Evolutionary conservation across 1,140 invertebrate species (phyloP).

Genomic region (Zaprionus nigranus): DNA sequence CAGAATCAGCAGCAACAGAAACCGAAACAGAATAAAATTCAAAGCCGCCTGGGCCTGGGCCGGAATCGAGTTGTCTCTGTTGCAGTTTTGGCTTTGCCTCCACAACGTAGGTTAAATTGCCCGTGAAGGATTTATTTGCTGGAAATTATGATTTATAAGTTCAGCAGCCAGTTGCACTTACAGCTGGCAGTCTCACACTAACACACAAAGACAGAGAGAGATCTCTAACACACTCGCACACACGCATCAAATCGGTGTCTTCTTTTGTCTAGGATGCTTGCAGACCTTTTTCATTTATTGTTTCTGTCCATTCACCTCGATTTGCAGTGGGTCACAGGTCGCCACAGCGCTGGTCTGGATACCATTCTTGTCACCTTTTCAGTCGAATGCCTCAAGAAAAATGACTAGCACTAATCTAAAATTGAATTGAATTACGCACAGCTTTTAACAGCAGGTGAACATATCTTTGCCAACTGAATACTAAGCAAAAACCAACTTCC

Average conservation of each 20-base stretch:
- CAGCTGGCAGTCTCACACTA: conserved; percentile 39
- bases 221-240: conserved; percentile 7
- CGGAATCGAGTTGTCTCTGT: conserved; percentile 50
- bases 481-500: conserved; percentile 26
- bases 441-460: conserved; percentile 55
- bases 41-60: conserved; percentile 15
- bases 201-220: conserved; percentile 10
- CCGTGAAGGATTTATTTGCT: conserved; percentile 81
- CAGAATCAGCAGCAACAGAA: conserved; percentile 22
- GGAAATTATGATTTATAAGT: conserved; percentile 81
- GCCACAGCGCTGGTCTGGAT: background rate
- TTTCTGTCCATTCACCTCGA: conserved; percentile 68
- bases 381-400: conserved; percentile 27
- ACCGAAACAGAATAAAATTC: conserved; percentile 36
- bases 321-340: conserved; percentile 48
- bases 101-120: conserved; percentile 69
- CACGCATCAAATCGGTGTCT: conserved; percentile 41
- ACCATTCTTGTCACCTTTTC: conserved; percentile 2
- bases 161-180: conserved; percentile 61
- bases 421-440: conserved; percentile 64
- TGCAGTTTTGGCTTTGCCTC: conserved; percentile 62
- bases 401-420: conserved; percentile 44
- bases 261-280: conserved; percentile 18
- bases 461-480: conserved; percentile 14
- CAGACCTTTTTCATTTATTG: conserved; percentile 55